Evolutionary conservation across 2,797 vertebrate genomes (phyloP).

Genomic region (Callimico goeldii): DNA sequence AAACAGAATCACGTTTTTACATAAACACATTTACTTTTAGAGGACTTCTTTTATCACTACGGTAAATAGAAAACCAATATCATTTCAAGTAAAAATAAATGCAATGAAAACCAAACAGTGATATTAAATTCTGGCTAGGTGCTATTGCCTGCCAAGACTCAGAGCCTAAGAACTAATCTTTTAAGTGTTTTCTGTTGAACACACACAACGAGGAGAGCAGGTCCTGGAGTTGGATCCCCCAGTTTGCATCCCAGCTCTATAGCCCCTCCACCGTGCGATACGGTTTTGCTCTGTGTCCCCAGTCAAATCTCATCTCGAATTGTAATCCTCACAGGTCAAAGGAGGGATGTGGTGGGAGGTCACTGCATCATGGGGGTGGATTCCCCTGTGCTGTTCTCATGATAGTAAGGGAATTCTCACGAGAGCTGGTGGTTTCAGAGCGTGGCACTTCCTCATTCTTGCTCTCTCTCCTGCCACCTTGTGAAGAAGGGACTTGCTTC

Average conservation of each 20-base stretch:
- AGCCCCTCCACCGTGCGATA: neutral
- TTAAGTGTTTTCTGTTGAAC: neutral
- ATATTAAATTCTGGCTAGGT: neutral
- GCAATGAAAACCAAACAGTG: neutral
- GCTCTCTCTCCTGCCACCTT: neutral
- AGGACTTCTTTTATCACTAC: neutral
- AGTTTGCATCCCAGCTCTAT: neutral
- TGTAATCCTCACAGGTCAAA: neutral
- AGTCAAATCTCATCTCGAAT: neutral
- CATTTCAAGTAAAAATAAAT: slow-evolving; percentile 43
- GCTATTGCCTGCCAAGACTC: neutral
- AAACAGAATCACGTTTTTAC: neutral
- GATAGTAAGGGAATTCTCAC: neutral
- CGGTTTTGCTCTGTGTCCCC: neutral
- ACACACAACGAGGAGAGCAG: neutral
- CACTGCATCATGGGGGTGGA: neutral
- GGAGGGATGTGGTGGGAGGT: neutral
- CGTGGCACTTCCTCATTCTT: neutral
- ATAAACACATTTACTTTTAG: slow-evolving; percentile 1
- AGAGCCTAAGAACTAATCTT: neutral
- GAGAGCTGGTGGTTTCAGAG: neutral
- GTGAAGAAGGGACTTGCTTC: neutral
- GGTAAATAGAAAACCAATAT: slow-evolving; percentile 41
- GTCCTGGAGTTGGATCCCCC: neutral
- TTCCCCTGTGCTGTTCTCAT: fast-evolving